Evolutionary conservation across 2,113 vertebrate genomes (phyloP).

Genomic region (Phocoena sinus): DNA sequence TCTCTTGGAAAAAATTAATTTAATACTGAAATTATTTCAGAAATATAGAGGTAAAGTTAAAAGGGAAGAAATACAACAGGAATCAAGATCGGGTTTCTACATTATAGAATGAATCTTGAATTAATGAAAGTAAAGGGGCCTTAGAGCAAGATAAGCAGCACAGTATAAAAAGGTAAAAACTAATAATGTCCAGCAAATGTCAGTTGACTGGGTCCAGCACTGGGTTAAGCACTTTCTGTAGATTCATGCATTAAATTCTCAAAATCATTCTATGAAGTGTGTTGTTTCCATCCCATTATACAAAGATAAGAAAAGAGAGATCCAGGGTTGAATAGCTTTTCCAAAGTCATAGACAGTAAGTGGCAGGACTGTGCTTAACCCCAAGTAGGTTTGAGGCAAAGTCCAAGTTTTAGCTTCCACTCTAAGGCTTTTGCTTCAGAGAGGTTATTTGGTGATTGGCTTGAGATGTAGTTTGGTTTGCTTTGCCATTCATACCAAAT

Average conservation of each 20-base stretch:
- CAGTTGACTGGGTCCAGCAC: neutral
- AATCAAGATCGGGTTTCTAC: neutral
- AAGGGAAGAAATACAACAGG: neutral
- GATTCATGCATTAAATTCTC: neutral
- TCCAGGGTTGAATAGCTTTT: neutral
- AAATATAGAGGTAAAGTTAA: conserved; percentile 20
- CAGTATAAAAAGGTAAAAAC: neutral
- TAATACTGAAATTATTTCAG: neutral
- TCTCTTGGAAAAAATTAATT: conserved; percentile 10
- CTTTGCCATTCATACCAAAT: neutral
- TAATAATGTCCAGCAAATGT: neutral
- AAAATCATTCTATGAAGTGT: neutral
- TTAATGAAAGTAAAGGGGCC: neutral
- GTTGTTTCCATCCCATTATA: neutral
- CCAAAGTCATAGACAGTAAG: neutral
- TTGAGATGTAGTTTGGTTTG: neutral
- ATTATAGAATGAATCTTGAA: neutral
- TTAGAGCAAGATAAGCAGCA: neutral
- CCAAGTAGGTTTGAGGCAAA: neutral
- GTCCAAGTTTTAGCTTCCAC: neutral
- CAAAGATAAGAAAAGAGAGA: neutral
- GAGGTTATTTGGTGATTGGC: neutral
- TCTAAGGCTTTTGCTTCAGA: neutral
- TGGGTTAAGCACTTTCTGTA: neutral
- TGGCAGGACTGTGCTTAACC: neutral